Evolutionary conservation across 2,113 vertebrate species (phyloP).

Genomic region (Circaetus gallicus): DNA sequence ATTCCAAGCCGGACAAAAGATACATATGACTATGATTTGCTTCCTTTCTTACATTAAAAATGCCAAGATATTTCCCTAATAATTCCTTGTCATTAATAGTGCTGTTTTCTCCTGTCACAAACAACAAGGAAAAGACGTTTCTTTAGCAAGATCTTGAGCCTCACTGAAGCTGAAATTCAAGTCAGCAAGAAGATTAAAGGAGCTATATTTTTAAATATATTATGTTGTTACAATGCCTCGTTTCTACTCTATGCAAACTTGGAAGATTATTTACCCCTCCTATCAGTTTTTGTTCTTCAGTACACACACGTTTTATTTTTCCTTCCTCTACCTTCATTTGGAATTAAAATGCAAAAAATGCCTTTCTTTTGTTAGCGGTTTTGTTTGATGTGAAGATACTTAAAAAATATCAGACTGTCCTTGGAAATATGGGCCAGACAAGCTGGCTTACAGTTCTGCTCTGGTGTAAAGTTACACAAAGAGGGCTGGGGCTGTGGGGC

Average conservation of each 20-base stretch:
- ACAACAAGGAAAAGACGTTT: slow-evolving; percentile 12
- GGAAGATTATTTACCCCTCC: neutral
- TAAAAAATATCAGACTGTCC: neutral
- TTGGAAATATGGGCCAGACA: neutral
- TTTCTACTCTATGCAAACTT: neutral
- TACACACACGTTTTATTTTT: neutral
- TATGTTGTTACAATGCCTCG: neutral
- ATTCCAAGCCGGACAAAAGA: slow-evolving; percentile 61
- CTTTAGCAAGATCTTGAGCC: neutral
- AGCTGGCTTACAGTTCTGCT: neutral
- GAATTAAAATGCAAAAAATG: neutral
- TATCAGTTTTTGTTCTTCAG: neutral
- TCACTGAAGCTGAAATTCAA: slow-evolving; percentile 27
- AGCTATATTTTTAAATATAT: neutral
- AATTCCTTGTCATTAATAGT: slow-evolving; percentile 43
- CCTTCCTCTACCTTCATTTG: neutral
- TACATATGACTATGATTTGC: slow-evolving; percentile 42
- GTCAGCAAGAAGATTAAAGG: slow-evolving; percentile 52
- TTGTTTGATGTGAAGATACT: neutral
- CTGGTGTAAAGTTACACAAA: neutral
- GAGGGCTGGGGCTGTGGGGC: neutral
- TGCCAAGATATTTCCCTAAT: slow-evolving; percentile 65
- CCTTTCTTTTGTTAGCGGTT: neutral
- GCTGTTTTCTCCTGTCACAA: slow-evolving; percentile 14
- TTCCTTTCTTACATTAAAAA: slow-evolving; percentile 68